These are phyloP conservation scores for Plagodis pulveraria DNA, from an alignment of 2,888 invertebrate genomes.

Conservation along the genomic window DNA sequence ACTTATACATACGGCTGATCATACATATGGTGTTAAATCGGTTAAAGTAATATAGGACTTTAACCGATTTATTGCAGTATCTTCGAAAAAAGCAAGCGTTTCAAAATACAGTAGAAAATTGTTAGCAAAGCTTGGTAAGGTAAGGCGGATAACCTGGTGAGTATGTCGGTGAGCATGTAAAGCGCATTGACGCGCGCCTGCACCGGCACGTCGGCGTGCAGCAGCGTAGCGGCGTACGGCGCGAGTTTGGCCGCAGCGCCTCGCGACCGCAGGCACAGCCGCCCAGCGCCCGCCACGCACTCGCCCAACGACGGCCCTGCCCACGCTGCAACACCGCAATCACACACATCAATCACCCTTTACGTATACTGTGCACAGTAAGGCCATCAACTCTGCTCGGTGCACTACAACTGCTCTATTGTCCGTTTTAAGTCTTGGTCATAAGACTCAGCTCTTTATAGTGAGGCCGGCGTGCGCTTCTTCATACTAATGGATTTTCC, in stretches of 20 bases:
- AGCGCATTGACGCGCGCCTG: constrained; percentile 88
- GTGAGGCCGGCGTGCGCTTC: too few relatives aligned
- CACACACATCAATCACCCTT: neutral
- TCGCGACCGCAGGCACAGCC: constrained; percentile 88
- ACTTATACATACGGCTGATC: too few relatives aligned
- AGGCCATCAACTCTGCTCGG: neutral
- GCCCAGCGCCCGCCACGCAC: constrained; percentile 69
- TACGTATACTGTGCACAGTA: neutral
- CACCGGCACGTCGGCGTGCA: constrained; percentile 62
- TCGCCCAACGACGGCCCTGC: constrained; percentile 51
- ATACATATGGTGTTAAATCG: too few relatives aligned
- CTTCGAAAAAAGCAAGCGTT: too few relatives aligned
- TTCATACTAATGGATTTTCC: too few relatives aligned
- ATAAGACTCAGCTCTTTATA: too few relatives aligned
- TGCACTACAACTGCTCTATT: too few relatives aligned
- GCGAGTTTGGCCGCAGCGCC: constrained; percentile 86
- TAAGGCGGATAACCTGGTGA: constrained; percentile 73
- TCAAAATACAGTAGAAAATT: too few relatives aligned
- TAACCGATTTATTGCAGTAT: too few relatives aligned
- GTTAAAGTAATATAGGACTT: too few relatives aligned
- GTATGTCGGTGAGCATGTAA: constrained; percentile 87
- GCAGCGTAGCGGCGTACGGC: constrained; percentile 70
- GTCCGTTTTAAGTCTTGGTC: too few relatives aligned
- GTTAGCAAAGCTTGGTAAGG: too few relatives aligned
- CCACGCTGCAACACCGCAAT: constrained; percentile 39